Conservation (phyloP, 2,113 vertebrate species). For the Nannobrachium achirus region DNA sequence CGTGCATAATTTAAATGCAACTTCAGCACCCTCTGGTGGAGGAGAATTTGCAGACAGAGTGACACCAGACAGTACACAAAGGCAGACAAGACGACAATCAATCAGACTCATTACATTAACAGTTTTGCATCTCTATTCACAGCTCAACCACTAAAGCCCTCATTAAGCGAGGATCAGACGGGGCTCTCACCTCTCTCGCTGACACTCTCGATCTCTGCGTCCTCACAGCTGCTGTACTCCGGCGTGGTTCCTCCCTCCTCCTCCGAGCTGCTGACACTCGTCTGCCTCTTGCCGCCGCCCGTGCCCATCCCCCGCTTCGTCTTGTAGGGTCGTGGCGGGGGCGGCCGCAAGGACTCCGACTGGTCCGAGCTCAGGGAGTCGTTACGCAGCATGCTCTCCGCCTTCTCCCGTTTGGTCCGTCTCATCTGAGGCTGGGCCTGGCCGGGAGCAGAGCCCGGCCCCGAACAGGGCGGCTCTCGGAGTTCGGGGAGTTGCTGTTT, state of each 20-base stretch:
- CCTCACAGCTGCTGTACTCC: constrained; percentile 98
- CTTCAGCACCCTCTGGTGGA: not conserved
- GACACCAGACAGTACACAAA: not conserved
- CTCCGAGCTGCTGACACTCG: constrained; percentile 97
- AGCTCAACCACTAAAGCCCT: constrained; percentile 3
- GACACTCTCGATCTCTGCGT: constrained; percentile 96
- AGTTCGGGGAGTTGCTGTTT: constrained; percentile 83
- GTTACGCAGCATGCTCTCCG: constrained; percentile 95
- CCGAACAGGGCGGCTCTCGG: constrained; percentile 84
- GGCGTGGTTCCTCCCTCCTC: constrained; percentile 97
- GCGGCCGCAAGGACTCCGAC: constrained; percentile 94
- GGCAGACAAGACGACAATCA: not conserved
- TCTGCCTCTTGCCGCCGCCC: constrained; percentile 90
- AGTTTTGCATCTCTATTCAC: too few species aligned
- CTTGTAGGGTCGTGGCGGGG: constrained; percentile 94
- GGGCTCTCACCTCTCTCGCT: constrained; percentile 92
- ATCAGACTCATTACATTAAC: too few species aligned
- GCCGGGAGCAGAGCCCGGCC: constrained; percentile 84
- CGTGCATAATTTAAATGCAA: too few species aligned
- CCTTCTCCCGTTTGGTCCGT: constrained; percentile 94
- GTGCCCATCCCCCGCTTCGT: constrained; percentile 82
- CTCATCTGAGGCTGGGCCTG: constrained; percentile 83
- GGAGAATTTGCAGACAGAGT: not conserved
- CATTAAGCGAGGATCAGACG: constrained; percentile 4
- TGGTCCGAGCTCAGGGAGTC: constrained; percentile 98